Evolutionary conservation across 2,888 invertebrate species (phyloP).

Genomic region (Glyphotaelius pellucidus): DNA sequence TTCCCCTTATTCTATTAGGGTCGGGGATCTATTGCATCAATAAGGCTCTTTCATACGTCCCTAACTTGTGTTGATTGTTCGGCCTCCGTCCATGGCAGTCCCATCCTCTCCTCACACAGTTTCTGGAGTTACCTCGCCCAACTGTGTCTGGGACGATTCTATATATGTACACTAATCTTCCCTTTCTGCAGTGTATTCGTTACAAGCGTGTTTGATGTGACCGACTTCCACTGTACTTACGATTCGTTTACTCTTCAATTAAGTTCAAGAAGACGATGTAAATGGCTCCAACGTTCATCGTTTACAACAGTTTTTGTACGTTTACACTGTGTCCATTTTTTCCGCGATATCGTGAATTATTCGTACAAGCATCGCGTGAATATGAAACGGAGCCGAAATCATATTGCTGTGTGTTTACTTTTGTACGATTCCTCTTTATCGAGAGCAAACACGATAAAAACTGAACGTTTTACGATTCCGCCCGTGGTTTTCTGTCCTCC

Average conservation of each 20-base stretch:
- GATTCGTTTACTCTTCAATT: background rate
- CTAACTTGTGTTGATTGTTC: too few species aligned
- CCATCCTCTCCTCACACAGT: too few species aligned
- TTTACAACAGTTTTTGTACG: background rate
- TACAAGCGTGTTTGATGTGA: background rate
- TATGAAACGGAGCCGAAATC: background rate
- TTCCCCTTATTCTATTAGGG: too few species aligned
- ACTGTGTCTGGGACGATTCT: too few species aligned
- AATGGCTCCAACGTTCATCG: background rate
- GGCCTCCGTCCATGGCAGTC: too few species aligned
- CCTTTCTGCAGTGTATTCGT: background rate
- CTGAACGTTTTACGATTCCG: conserved; percentile 4
- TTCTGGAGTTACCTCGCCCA: too few species aligned
- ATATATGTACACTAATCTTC: background rate
- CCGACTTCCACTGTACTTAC: background rate
- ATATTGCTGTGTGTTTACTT: background rate
- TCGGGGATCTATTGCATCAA: too few species aligned
- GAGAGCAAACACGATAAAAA: conserved; percentile 6
- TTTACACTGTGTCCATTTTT: background rate
- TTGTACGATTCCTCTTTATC: conserved; percentile 5
- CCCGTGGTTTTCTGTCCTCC: conserved; percentile 6
- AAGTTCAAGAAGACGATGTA: too few species aligned
- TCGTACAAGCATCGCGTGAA: background rate
- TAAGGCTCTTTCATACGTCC: too few species aligned
- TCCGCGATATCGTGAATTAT: background rate